phyloP scores from a whole-genome alignment of 1,140 invertebrate genomes.

The Scaptomyza montana region DNA sequence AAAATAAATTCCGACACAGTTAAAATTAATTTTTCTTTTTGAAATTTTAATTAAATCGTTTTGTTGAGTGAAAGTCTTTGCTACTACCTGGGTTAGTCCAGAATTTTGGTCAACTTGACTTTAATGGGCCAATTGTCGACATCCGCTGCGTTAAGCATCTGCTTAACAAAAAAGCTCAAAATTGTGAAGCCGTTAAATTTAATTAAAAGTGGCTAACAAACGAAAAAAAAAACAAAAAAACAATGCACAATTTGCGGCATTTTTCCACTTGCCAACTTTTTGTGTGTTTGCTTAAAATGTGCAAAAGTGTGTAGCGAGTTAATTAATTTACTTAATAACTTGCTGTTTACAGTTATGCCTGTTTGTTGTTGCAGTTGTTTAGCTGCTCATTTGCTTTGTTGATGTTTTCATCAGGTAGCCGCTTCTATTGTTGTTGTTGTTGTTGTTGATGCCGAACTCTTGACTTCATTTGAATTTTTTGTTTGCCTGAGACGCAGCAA shows the following conservation, averaged over 20 bases:
- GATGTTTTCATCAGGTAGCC: slow-evolving; percentile 56
- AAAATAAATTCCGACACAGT: slow-evolving; percentile 59
- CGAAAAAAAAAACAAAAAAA: slow-evolving; percentile 23
- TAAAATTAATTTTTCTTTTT: slow-evolving; percentile 71
- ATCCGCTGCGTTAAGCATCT: slow-evolving; percentile 64
- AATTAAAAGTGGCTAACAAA: slow-evolving; percentile 62
- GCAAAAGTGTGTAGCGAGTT: slow-evolving; percentile 59
- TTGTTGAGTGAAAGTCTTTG: slow-evolving; percentile 63
- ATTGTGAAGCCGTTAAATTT: slow-evolving; percentile 50
- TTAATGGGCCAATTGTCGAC: slow-evolving; percentile 75
- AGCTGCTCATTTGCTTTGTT: slow-evolving; percentile 32
- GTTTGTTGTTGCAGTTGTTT: slow-evolving; percentile 20
- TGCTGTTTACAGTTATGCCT: slow-evolving; percentile 49
- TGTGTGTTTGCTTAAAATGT: slow-evolving; percentile 34
- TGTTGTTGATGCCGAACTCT: slow-evolving; percentile 23
- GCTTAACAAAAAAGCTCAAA: slow-evolving; percentile 54
- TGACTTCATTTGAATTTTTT: slow-evolving; percentile 64
- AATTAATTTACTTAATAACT: slow-evolving; percentile 67
- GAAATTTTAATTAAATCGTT: slow-evolving; percentile 68
- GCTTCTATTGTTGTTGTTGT: slow-evolving; percentile 19
- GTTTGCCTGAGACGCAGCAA: slow-evolving; percentile 11
- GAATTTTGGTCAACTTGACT: slow-evolving; percentile 19
- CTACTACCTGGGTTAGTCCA: slow-evolving; percentile 8
- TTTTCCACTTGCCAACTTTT: slow-evolving; percentile 61
- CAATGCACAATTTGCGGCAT: slow-evolving; percentile 75